phyloP scores from a whole-genome alignment of 2,797 vertebrate genomes.

The Oryzias dopingdopingensis region DNA sequence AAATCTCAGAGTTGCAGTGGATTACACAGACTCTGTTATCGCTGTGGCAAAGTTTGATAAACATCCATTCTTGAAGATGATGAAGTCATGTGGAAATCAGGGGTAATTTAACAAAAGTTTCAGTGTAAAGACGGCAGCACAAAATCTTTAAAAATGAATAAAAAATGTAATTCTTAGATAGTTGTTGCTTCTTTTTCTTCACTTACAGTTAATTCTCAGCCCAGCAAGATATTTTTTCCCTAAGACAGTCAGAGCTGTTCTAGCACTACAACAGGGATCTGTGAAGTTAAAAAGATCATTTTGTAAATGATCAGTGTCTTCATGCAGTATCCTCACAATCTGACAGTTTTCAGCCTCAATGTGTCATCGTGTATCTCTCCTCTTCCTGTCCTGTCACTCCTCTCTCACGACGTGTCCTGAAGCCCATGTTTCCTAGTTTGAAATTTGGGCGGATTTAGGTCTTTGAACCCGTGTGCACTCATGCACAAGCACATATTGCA shows the following conservation, averaged over 20 bases:
- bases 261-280: background rate
- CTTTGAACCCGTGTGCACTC: conserved; percentile 8
- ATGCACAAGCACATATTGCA: background rate
- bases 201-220: no score
- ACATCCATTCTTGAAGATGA: no score
- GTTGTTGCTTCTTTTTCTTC: no score
- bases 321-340: conserved; percentile 1
- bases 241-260: background rate
- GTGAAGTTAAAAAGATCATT: background rate
- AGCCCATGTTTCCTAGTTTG: conserved; percentile 19
- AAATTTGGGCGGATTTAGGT: conserved; percentile 28
- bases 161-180: no score
- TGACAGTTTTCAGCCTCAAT: background rate
- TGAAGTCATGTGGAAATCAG: no score
- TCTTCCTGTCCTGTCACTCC: conserved; percentile 3
- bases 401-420: conserved; percentile 7
- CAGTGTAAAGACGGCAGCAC: no score
- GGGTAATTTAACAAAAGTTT: no score
- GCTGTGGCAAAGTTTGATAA: no score
- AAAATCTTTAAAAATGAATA: no score
- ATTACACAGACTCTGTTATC: no score
- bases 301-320: background rate
- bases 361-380: conserved; percentile 7
- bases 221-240: no score
- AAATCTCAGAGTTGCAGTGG: no score